These are phyloP conservation scores for Nomia melanderi DNA, from an alignment of 1,140 invertebrate species.

Conservation along the genomic window DNA sequence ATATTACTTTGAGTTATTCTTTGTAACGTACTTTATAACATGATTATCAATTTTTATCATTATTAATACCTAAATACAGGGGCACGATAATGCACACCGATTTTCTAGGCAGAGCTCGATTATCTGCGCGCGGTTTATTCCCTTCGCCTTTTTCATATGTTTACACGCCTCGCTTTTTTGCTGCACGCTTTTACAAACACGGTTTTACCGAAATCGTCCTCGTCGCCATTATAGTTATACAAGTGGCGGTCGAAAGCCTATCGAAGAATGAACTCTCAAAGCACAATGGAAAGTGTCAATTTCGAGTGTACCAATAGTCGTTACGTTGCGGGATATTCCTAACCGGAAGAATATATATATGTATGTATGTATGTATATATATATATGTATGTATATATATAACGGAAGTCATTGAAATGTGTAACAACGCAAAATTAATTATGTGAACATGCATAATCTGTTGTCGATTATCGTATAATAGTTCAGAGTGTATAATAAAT, in stretches of 20 bases:
- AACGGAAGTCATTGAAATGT: no score
- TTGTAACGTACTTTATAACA: slow-evolving; percentile 78
- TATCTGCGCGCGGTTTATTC: slow-evolving; percentile 25
- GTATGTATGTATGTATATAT: no score
- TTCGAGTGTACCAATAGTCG: neutral
- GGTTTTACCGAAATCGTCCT: slow-evolving; percentile 20
- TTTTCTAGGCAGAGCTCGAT: slow-evolving; percentile 48
- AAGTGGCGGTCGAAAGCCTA: slow-evolving; percentile 27
- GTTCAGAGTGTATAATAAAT: no score
- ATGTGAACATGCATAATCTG: no score
- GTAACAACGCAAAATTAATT: no score
- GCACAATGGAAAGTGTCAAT: slow-evolving; percentile 11
- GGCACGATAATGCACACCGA: slow-evolving; percentile 69
- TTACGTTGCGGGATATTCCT: no score
- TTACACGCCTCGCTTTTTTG: slow-evolving; percentile 52
- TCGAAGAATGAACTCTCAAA: slow-evolving; percentile 9
- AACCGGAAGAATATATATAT: no score
- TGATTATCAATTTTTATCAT: slow-evolving; percentile 76
- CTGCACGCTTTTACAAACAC: slow-evolving; percentile 51
- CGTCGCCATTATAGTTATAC: slow-evolving; percentile 32
- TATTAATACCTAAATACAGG: slow-evolving; percentile 79
- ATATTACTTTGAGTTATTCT: slow-evolving; percentile 65
- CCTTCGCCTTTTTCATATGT: slow-evolving; percentile 16
- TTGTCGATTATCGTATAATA: no score
- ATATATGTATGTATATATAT: no score